Evolutionary conservation across 2,113 vertebrate genomes (phyloP).

Genomic region (Hystrix cristata): DNA sequence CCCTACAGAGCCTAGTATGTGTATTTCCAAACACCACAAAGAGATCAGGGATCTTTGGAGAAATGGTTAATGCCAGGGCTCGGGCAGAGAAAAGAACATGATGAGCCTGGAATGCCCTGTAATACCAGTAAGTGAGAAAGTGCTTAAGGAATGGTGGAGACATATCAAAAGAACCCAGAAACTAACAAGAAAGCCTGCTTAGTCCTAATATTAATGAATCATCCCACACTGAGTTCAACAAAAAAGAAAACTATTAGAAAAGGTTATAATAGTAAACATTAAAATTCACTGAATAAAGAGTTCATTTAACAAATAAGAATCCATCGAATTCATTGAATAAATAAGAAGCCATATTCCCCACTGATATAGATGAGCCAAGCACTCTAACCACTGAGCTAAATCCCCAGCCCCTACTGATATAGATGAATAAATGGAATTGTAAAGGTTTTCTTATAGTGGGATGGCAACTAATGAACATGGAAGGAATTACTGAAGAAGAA

Average conservation of each 20-base stretch:
- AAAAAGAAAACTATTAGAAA: slow-evolving; percentile 8
- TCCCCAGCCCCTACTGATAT: neutral
- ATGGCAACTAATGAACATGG: slow-evolving; percentile 8
- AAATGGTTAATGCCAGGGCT: neutral
- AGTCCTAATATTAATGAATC: neutral
- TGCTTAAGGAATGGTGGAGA: neutral
- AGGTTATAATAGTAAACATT: neutral
- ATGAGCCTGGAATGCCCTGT: neutral
- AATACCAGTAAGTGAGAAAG: neutral
- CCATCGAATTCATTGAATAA: neutral
- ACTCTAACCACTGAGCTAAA: too few species aligned
- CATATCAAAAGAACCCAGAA: neutral
- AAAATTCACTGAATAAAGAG: neutral
- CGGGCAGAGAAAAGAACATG: neutral
- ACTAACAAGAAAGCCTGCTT: neutral
- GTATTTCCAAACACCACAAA: slow-evolving; percentile 35
- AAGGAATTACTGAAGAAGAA: neutral
- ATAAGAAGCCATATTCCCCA: neutral
- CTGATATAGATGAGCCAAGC: neutral
- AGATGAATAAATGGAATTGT: neutral
- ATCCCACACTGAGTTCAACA: neutral
- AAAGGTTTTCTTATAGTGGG: neutral
- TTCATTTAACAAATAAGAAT: neutral
- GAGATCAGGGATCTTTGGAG: neutral
- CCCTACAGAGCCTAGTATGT: neutral